Evolutionary conservation across 2,797 vertebrate species (phyloP), one percentile per base, ranked within the genome.

Genomic region (Mionectes olivaceus): DNA sequence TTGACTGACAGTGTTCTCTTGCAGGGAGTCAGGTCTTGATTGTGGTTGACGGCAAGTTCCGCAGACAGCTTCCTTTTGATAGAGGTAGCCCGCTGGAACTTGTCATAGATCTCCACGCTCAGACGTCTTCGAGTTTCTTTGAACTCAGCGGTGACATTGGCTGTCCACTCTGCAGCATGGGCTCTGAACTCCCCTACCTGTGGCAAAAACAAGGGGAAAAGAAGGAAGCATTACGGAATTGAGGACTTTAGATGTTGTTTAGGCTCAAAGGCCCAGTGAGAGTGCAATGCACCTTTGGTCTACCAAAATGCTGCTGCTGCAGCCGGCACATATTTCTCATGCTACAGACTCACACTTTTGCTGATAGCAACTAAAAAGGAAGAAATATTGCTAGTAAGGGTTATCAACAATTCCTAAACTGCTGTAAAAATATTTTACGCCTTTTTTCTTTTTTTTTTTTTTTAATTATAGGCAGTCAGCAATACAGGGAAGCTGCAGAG

Each of bases 21-120:
- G 89, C 99, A 98, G 3, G 99, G 99, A 24, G 99, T 99, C 98
- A 99, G 98, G 95, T 99, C 99, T 86, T 99, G 99, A 95, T 97
- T 99, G 28, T 98, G 96, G 90, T 98, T 99, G 44, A 99, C 98
- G 0, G 98, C 98, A 6, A 99, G 98, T 92, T 99, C 99, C 5
- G 99, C 99, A 0, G 99, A 99, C 73, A 99, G 98, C 97, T 99
- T 99, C 95, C 99, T 98, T 94, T 99, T 99, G 94, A 99, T 99
- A 89, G 99, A 99, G 5, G 99, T 99, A 25, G 99, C 99, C 0
- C 99, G 98, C 97, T 99, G 99, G 97, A 99, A 99, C 97, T 98
- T 99, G 98, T 99, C 99, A 1, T 99, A 99, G 90, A 99, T 99
- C 98, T 99, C 99, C 59, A 99, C 99, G 0, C 99, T 99, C 91